Base-by-base conservation (phyloP, 2,113 vertebrate species). In the Sylvietta virens region DNA sequence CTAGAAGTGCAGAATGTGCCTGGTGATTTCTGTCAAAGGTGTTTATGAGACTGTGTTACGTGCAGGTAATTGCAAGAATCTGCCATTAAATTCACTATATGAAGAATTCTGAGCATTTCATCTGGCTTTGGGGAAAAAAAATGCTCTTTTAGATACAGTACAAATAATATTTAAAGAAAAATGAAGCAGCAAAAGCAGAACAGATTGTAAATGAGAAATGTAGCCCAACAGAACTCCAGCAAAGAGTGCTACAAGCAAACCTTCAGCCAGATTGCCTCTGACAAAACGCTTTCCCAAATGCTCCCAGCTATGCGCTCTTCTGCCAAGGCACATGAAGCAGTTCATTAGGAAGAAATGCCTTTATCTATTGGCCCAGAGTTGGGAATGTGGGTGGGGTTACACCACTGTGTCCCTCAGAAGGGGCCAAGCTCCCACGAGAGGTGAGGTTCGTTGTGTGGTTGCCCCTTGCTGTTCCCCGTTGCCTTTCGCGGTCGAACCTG, bases 301-400 rank as follows among this genome's bases (percentile, higher is more conserved):
- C n/a, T 90, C 90, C 45, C 67, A 95, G 2, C 51, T 94, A 88
- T 95, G 85, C 40, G 33, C 50, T 96, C 90, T 35, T 51, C 86
- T 96, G 95, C 96, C 93, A 92, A 97, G 57, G 84, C 53, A 42
- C 73, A 85, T 54, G 86, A 81, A 94, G 57, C 31, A 58, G 44
- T 40, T 93, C 33, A 4, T 86, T 33, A 42, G 22, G 64, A 94
- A 84, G 50, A 88, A 95, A 90, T 71, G 72, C 27, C 82, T 92
- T 94, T 95, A 95, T 94, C 96, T 95, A 9, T 74, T 95, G 96
- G 95, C 96, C 95, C 81, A 78, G 72, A 42, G 67, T 54, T 56
- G 92, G 66, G 92, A 94, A 92, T 60, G 88, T 93, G 84, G 92
- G 95, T 88, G 95, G 92, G 56, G 82, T 90, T 62, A 64, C 3